Evolutionary conservation across 2,797 vertebrate species (phyloP), one percentile per base, ranked within the genome.

Genomic region (Diceros bicornis): DNA sequence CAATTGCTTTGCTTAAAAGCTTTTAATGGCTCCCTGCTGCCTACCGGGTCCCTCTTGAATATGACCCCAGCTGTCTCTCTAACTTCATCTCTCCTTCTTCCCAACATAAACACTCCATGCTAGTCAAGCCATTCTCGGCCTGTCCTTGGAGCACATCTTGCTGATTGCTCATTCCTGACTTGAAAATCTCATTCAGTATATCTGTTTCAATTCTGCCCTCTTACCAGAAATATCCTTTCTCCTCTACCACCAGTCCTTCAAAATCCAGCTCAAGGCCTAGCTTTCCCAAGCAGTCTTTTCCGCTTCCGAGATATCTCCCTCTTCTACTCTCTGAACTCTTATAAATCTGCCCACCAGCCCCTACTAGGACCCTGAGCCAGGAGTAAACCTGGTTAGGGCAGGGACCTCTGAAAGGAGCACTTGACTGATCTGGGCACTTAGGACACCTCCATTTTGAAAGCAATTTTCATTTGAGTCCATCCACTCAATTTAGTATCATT

Each of bases 231-330:
- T 55, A 61, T 14, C 29, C 59, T 89, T 79, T 66, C 13, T 68
- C 55, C 29, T 57, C 27, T 2, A 55, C 29, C 6, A 0, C 3
- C 71, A 37, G 14, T 37, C 78, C n/a, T 89, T 74, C 72, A 23
- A 50, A 69, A 12, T 81, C 6, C 9, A 86, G 7, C 59, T 90
- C 34, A 68, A 81, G 21, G 5, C 32, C 27, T 74, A 27, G 13
- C n/a, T 90, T 93, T 93, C 74, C 27, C 17, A 81, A 74, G 7
- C 61, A 11, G 23, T 83, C 57, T 64, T 89, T 92, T 85, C 25
- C 5, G 6, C 21, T 47, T 79, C 34, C 69, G 61, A 68, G 61
- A 41, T 78, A 44, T 18, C 11, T 9, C 23, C 3, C 41, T 13
- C 32, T 37, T 32, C 52, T 61, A 37, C 7, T 25, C 29, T 8